Evolutionary conservation across 37 sponge, comb jelly and placozoan genomes (phyloP).

Genomic region (Beroe ovata): DNA sequence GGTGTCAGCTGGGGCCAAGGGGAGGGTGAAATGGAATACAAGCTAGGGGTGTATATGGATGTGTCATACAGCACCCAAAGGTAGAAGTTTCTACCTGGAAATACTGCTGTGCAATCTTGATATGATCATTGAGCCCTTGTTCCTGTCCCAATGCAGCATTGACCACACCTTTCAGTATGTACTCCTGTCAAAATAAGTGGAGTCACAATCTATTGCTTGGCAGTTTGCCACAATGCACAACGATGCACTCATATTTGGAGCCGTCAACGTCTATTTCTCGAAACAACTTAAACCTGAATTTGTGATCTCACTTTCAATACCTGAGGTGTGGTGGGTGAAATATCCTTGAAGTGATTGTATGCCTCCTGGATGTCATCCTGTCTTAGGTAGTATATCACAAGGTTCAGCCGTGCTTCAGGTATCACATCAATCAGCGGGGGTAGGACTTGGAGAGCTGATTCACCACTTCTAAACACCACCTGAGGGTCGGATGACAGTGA

Average conservation of each 20-base stretch:
- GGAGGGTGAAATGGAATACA: too few relatives aligned
- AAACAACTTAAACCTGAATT: too few relatives aligned
- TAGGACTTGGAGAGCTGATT: constrained; percentile 93
- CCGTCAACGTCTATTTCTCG: too few relatives aligned
- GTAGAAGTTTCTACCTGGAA: too few relatives aligned
- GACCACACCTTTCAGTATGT: constrained; percentile 94
- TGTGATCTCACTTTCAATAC: too few relatives aligned
- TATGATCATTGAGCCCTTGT: constrained; percentile 76
- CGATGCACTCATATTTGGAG: too few relatives aligned
- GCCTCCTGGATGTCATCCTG: constrained; percentile 83
- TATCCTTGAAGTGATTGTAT: constrained; percentile 88
- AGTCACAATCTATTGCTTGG: not conserved
- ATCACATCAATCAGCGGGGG: constrained; percentile 91
- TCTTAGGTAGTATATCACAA: constrained; percentile 71
- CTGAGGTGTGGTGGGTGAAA: constrained; percentile 87
- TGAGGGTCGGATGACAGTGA: too few relatives aligned
- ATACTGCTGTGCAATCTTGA: constrained; percentile 94
- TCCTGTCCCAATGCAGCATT: constrained; percentile 94
- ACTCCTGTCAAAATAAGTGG: constrained; percentile 88
- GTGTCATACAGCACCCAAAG: too few relatives aligned
- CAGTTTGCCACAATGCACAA: too few relatives aligned
- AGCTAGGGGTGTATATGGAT: too few relatives aligned
- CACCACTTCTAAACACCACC: constrained; percentile 96
- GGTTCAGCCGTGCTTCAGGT: constrained; percentile 93
- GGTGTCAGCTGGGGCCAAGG: too few relatives aligned